A percentile compares a stretch with the other conserved stretches of the same genome.
These are phyloP conservation scores for Leptoclinus maculatus DNA, from an alignment of 2,797 vertebrate species.

Conservation along the genomic window DNA sequence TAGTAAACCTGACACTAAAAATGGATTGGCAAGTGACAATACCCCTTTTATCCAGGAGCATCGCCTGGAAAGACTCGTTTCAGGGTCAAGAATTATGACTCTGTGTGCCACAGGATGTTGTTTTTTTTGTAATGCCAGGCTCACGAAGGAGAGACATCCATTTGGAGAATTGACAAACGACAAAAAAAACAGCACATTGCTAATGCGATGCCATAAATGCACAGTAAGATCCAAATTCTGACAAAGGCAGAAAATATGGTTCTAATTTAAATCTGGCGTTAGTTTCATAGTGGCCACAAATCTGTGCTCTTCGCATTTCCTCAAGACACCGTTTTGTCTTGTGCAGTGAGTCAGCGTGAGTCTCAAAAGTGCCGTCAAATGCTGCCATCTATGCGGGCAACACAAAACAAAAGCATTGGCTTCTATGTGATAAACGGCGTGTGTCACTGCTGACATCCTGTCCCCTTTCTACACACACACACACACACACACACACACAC, in stretches of 20 bases:
- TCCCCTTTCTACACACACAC: constrained; percentile 42
- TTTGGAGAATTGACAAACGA: constrained; percentile 19
- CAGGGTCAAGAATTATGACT: constrained; percentile 18
- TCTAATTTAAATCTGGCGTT: constrained; percentile 15
- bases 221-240: constrained; percentile 1
- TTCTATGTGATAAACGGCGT: constrained; percentile 61
- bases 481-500: constrained; percentile 44
- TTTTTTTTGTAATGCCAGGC: not conserved
- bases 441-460: constrained; percentile 60
- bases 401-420: constrained; percentile 53
- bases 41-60: constrained; percentile 30
- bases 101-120: not conserved
- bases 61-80: constrained; percentile 10
- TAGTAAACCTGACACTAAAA: constrained; percentile 50
- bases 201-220: constrained; percentile 23
- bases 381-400: constrained; percentile 54
- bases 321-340: constrained; percentile 47
- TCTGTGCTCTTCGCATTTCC: constrained; percentile 45
- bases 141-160: not conserved
- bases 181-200: constrained; percentile 5
- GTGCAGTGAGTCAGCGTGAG: constrained; percentile 35
- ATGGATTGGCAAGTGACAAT: constrained; percentile 67
- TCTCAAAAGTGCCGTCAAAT: constrained; percentile 48
- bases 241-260: constrained; percentile 5
- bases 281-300: constrained; percentile 26